phyloP scores from a whole-genome alignment of 1,140 invertebrate species.

The Brachionus plicatilis region DNA sequence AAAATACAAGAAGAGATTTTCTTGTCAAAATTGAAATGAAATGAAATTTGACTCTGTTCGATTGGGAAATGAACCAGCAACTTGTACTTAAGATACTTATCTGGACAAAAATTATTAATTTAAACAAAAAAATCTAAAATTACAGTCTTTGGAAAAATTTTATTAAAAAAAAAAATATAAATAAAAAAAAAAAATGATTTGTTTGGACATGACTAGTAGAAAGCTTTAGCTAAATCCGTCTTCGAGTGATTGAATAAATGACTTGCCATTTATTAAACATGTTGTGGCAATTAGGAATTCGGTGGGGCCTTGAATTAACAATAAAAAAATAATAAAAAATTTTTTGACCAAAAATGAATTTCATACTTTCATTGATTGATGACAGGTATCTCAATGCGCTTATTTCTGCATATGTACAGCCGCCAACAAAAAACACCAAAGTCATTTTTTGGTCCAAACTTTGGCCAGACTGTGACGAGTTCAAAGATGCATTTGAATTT shows the following conservation, averaged over 20 bases:
- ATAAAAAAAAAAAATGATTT: not conserved
- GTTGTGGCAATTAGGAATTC: slow-evolving; percentile 24
- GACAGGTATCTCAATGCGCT: slow-evolving; percentile 83
- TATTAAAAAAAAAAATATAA: slow-evolving; percentile 1
- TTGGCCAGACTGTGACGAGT: slow-evolving; percentile 47
- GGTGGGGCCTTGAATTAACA: not conserved
- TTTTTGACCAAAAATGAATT: slow-evolving; percentile 42
- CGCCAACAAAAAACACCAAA: slow-evolving; percentile 90
- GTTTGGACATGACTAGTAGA: not conserved
- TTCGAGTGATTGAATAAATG: not conserved
- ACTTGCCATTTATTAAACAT: slow-evolving; percentile 25
- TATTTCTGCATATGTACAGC: slow-evolving; percentile 89
- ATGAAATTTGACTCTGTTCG: not conserved
- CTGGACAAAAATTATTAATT: not conserved
- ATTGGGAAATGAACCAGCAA: not conserved
- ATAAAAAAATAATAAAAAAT: not conserved
- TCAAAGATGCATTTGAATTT: slow-evolving; percentile 52
- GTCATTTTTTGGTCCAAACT: slow-evolving; percentile 62
- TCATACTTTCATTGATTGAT: slow-evolving; percentile 76
- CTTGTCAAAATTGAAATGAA: not conserved
- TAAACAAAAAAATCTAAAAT: not conserved
- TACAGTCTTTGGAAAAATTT: not conserved
- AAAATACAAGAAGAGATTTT: not conserved
- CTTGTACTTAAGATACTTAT: not conserved
- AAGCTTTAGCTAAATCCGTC: not conserved